Base-by-base conservation (phyloP, 2,797 vertebrate species). In the Rhinella marina region DNA sequence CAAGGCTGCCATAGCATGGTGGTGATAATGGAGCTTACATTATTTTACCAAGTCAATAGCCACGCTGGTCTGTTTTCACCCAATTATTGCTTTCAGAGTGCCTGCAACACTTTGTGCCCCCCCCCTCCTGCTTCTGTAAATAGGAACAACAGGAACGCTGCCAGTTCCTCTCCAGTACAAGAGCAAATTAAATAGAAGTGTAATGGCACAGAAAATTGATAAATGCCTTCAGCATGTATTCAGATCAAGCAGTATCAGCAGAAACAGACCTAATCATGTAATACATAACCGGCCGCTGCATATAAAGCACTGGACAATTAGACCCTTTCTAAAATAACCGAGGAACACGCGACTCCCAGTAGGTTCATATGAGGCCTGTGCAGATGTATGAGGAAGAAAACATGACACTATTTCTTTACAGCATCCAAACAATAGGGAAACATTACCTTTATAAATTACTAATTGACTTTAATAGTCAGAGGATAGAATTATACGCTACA, bases 161-260 rank as follows among this genome's bases (percentile, higher is more conserved):
- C 50, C 75, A 77, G 75, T 52, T 25, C 13, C 50, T 77, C 48
- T 77, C 21, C 50, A 77, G 48, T 77, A 52, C 21, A 54, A 13
- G 23, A 25, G 75, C 13, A 77, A 77, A 77, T 77, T 77, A 77
- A 77, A 77, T 54, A 54, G 75, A 77, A 54, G 75, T 25, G 54
- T 77, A 77, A 77, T 54, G 75, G 75, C 50, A 52, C 75, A 77
- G 75, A 77, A 77, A 77, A 77, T 77, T 77, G 75, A 77, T 77
- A 54, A 77, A 52, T 77, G 75, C 75, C n/a, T 77, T 52, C 75
- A 23, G 75, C 75, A 10, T 77, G 75, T 54, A 77, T 77, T 54
- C 41, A 77, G 75, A 52, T 77, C 75, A 25, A 77, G 75, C 12
- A 11, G 54, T 7, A 50, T 77, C 48, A 25, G 75, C 75, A 77